Base-by-base conservation (phyloP, 2,113 vertebrate genomes). In the Syngnathus typhle region DNA sequence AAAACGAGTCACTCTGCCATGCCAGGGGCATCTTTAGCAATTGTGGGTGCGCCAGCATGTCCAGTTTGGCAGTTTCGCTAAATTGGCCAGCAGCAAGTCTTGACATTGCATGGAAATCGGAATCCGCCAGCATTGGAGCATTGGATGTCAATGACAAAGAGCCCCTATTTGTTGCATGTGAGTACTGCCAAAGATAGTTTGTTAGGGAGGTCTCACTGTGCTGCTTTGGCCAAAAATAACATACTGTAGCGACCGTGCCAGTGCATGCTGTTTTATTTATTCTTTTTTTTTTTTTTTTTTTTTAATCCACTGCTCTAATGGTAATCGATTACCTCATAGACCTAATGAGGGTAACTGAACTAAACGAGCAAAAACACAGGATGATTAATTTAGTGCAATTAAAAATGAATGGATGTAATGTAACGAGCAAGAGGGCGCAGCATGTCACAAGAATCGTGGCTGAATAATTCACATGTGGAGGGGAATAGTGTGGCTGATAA, bases 341-440 rank as follows among this genome's bases (percentile, higher is more conserved):
- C n/a, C n/a, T 62, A 62, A 62, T 27, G 60, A 62, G 60, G 60
- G 60, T 62, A 62, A 62, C 11, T 23, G 60, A 46, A 27, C 21
- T 62, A 44, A 62, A 62, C 3, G 41, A 62, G 60, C 38, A 41
- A 23, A 62, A 62, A 44, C 13, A 10, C 60, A 44, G 41, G n/a
- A 62, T 62, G 60, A 62, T 62, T 62, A 23, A 62, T 62, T 44
- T 44, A 27, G 41, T 12, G 21, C 60, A 62, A 62, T 62, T 62
- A 62, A 62, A 62, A 62, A 62, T 62, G 41, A 27, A 62, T 62
- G 13, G n/a, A 27, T 62, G 60, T 46, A 62, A 62, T 46, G 60
- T 62, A 62, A 62, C 21, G n/a, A 62, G 60, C n/a, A 27, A 15
- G 41, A 46, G 41, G 60, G 60, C 39, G 6, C 41, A 44, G 60